Conservation (phyloP, 2,113 vertebrate species). For the Dendropsophus ebraccatus region DNA sequence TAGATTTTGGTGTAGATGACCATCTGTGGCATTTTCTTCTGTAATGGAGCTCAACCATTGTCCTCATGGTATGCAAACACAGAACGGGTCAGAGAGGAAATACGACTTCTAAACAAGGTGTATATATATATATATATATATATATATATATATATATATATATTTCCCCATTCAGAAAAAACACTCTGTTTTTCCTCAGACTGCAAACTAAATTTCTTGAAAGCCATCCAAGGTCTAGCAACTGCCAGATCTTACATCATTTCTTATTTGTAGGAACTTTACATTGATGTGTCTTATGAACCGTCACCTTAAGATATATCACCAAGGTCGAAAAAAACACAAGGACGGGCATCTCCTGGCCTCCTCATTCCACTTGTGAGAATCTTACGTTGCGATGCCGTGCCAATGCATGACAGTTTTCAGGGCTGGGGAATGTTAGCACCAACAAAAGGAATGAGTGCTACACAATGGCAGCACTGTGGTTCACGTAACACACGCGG, state of each 20-base stretch:
- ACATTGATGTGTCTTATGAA: background rate
- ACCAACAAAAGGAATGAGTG: conserved; percentile 32
- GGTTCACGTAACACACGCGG: conserved; percentile 43
- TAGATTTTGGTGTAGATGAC: too few relatives aligned
- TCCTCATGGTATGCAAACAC: too few relatives aligned
- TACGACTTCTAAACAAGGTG: background rate
- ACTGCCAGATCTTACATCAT: conserved; percentile 20
- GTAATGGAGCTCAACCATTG: too few relatives aligned
- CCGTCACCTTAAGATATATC: background rate
- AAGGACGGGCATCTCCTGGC: background rate
- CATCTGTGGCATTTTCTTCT: too few relatives aligned
- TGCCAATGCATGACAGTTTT: conserved; percentile 49
- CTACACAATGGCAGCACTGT: conserved; percentile 50
- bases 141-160: too few relatives aligned
- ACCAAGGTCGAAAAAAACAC: background rate
- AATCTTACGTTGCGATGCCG: conserved; percentile 1
- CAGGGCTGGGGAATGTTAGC: conserved; percentile 48
- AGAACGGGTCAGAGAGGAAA: background rate
- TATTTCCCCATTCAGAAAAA: conserved; percentile 5
- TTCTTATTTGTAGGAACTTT: background rate
- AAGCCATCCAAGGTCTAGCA: conserved; percentile 23
- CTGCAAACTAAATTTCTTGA: conserved; percentile 16
- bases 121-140: too few relatives aligned
- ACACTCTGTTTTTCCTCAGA: conserved; percentile 33
- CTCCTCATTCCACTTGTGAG: background rate